Evolutionary conservation across 2,797 vertebrate genomes (phyloP), one percentile per base, ranked within the genome.

Genomic region (Todus mexicanus): DNA sequence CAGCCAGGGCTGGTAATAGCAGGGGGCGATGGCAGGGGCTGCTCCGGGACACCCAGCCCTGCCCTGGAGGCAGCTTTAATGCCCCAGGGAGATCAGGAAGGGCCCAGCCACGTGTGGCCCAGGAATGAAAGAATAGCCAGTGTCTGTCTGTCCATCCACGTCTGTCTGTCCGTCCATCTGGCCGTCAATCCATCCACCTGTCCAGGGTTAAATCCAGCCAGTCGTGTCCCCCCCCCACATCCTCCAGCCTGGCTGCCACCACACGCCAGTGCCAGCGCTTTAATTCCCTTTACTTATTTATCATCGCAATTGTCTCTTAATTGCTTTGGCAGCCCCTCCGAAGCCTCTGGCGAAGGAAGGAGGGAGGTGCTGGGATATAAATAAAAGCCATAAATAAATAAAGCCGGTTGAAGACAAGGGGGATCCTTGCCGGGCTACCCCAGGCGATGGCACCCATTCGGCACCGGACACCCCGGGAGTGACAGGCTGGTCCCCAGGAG

Each of bases 251-350:
- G 57, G 42, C 77, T 78, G 76, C 72, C 74, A 47, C 54, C 88
- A 68, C 68, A 47, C 13, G 7, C 42, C 5, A 18, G 63, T 61
- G 57, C 48, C 1, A 7, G 65, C 5, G 1, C 57, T 91, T 96
- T 96, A 90, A 95, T 83, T 84, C 60, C 59, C 22, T 22, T 94
- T 87, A 90, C 75, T 96, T 96, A 91, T 95, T 96, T 90, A 93
- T 93, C 88, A 90, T 90, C 0, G 26, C 91, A 92, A 95, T 94
- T 93, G 90, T 93, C 92, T 89, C 83, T 84, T 94, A 96, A 95
- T 93, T 91, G 92, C 84, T 90, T 94, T 90, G 86, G 93, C 69
- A 85, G 87, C 80, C 75, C 90, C 87, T 90, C 57, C 1, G 4
- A 73, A 66, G 82, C 71, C 81, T 87, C 29, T 56, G 75, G 78